A percentile compares a stretch with the other conserved stretches of the same genome.
phyloP scores from a whole-genome alignment of 2,888 invertebrate species.

The Himalopsyche tibetana region DNA sequence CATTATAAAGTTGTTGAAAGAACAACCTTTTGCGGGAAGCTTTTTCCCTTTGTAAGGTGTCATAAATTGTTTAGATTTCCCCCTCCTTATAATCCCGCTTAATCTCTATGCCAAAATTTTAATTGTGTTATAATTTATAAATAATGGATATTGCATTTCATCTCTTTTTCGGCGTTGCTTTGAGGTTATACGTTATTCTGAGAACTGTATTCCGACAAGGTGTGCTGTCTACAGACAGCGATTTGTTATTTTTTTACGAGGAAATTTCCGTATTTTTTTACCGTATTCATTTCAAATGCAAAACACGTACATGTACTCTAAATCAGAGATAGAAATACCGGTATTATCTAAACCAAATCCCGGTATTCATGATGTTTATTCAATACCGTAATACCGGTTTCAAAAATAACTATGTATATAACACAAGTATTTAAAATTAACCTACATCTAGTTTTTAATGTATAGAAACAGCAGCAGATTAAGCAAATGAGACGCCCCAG shows the following conservation, averaged over 20 bases:
- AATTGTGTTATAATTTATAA: conserved; percentile 47
- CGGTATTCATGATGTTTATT: too few species aligned
- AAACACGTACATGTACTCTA: too few species aligned
- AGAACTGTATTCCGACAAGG: background rate
- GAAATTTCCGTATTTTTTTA: too few species aligned
- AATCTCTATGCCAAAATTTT: conserved; percentile 39
- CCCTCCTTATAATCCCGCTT: background rate
- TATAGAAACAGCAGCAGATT: too few species aligned
- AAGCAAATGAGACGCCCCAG: too few species aligned
- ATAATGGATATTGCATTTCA: conserved; percentile 36
- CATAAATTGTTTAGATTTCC: conserved; percentile 37
- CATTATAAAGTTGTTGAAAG: conserved; percentile 5
- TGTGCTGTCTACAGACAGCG: background rate
- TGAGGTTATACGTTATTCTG: background rate
- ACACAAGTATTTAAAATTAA: too few species aligned
- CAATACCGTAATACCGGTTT: too few species aligned
- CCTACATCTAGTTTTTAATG: too few species aligned
- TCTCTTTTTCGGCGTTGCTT: conserved; percentile 27
- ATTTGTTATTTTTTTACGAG: background rate
- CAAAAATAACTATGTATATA: too few species aligned
- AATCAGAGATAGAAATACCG: too few species aligned
- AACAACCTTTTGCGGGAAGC: background rate
- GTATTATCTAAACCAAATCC: too few species aligned
- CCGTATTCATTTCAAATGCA: too few species aligned
- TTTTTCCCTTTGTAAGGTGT: background rate